Conservation (phyloP, 2,888 invertebrate genomes). For the Plagodis pulveraria region DNA sequence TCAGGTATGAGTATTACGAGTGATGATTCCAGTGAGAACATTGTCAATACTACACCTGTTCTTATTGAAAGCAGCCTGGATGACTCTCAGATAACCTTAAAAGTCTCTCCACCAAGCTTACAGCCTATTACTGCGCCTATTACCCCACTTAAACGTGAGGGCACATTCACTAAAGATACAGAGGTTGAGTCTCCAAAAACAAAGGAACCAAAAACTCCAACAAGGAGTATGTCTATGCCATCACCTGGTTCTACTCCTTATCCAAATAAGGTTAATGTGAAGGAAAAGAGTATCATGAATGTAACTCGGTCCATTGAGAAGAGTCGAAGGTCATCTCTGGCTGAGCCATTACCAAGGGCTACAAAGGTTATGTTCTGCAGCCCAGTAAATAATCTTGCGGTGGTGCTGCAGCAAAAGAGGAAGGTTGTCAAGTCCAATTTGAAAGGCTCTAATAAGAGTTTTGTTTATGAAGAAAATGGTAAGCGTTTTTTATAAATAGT, state of each 20-base stretch:
- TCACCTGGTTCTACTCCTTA: slow-evolving; percentile 73
- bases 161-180: slow-evolving; percentile 74
- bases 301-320: slow-evolving; percentile 74
- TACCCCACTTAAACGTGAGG: slow-evolving; percentile 68
- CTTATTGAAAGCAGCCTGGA: slow-evolving; percentile 73
- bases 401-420: slow-evolving; percentile 55
- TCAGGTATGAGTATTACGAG: slow-evolving; percentile 69
- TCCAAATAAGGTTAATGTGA: slow-evolving; percentile 51
- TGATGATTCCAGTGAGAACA: slow-evolving; percentile 67
- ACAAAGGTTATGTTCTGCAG: slow-evolving; percentile 79
- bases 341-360: slow-evolving; percentile 47
- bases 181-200: slow-evolving; percentile 26
- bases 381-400: slow-evolving; percentile 59
- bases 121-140: slow-evolving; percentile 10
- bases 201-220: slow-evolving; percentile 41
- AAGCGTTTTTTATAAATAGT: slow-evolving; percentile 39
- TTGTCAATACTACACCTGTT: slow-evolving; percentile 64
- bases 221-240: slow-evolving; percentile 53
- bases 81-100: slow-evolving; percentile 46
- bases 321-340: slow-evolving; percentile 41
- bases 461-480: slow-evolving; percentile 71
- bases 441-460: slow-evolving; percentile 80
- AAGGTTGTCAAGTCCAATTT: slow-evolving; percentile 78
- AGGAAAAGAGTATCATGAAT: slow-evolving; percentile 59
- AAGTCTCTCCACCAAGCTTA: slow-evolving; percentile 4